These are phyloP conservation scores for Monodelphis domestica DNA, from an alignment of 2,797 vertebrate species.

Conservation along the genomic window DNA sequence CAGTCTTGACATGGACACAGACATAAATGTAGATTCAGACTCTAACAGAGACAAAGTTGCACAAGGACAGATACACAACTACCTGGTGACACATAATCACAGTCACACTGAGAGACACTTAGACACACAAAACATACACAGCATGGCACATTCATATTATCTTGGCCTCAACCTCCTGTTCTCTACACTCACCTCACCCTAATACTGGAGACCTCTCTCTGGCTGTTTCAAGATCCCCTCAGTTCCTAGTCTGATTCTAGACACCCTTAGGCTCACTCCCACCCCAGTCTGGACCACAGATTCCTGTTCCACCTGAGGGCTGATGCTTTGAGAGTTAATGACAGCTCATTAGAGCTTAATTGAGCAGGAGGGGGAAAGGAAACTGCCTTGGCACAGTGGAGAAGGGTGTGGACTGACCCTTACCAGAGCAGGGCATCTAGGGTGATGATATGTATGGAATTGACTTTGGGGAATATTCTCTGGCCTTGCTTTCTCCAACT, in stretches of 20 bases:
- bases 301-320: slow-evolving; percentile 47
- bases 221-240: neutral
- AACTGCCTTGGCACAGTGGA: slow-evolving; percentile 72
- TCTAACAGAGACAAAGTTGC: neutral
- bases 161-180: neutral
- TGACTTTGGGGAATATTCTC: neutral
- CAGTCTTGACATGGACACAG: neutral
- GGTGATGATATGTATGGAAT: neutral
- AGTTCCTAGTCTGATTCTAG: neutral
- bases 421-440: slow-evolving; percentile 50
- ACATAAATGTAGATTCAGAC: neutral
- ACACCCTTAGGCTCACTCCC: slow-evolving; percentile 22
- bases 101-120: neutral
- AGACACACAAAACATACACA: neutral
- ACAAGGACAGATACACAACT: neutral
- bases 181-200: neutral
- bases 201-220: neutral
- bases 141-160: neutral
- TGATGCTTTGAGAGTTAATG: slow-evolving; percentile 76
- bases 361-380: slow-evolving; percentile 49
- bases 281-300: slow-evolving; percentile 33
- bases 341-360: slow-evolving; percentile 78
- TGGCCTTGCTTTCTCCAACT: neutral
- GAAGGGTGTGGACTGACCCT: slow-evolving; percentile 61
- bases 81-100: neutral